Conservation (phyloP, 1,140 invertebrate genomes). For the Gryllus bimaculatus region DNA sequence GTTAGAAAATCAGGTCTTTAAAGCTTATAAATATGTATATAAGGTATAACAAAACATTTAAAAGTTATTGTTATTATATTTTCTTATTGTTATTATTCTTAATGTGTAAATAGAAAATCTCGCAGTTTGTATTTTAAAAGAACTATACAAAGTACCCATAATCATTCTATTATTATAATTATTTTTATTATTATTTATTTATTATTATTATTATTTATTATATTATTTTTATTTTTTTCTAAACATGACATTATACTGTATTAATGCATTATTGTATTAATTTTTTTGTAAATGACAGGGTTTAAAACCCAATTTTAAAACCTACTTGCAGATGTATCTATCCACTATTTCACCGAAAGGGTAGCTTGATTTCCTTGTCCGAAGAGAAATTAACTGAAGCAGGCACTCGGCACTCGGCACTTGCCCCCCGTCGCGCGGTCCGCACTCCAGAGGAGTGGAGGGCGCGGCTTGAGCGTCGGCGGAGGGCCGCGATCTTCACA, state of each 20-base stretch:
- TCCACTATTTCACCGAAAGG: not conserved
- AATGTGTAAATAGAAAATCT: too few relatives aligned
- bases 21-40: too few relatives aligned
- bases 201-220: slow-evolving; percentile 8
- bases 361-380: too few relatives aligned
- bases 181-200: not conserved
- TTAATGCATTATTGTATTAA: not conserved
- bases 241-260: not conserved
- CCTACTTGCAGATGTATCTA: not conserved
- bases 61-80: too few relatives aligned
- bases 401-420: not conserved
- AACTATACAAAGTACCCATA: too few relatives aligned
- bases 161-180: too few relatives aligned
- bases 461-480: too few relatives aligned
- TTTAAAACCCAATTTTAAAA: not conserved
- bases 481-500: not conserved
- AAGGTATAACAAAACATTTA: too few relatives aligned
- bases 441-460: not conserved
- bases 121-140: too few relatives aligned
- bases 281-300: not conserved
- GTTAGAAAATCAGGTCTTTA: too few relatives aligned
- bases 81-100: too few relatives aligned
- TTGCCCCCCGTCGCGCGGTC: not conserved
- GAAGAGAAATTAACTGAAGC: too few relatives aligned
- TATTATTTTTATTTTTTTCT: not conserved